These are phyloP conservation scores for Neelides folsomi DNA, from an alignment of 2,888 invertebrate genomes.

Conservation along the genomic window DNA sequence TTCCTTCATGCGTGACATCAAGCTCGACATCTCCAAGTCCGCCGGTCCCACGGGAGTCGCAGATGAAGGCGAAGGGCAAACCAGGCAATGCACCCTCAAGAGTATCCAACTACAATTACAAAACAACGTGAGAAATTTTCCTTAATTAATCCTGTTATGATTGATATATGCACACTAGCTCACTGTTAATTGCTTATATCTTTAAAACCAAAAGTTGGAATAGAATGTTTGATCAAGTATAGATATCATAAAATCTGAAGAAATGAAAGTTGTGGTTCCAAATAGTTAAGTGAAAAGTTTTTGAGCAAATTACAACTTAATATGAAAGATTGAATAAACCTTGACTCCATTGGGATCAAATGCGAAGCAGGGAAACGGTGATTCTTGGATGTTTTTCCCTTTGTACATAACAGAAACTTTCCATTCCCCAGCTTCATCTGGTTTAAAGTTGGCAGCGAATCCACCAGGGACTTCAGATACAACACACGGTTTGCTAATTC, in stretches of 20 bases:
- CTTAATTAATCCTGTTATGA: too few relatives aligned
- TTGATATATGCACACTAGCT: too few relatives aligned
- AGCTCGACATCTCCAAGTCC: constrained; percentile 76
- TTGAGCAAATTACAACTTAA: neutral
- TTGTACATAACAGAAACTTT: constrained; percentile 90
- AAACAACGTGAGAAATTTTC: neutral
- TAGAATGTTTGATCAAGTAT: too few relatives aligned
- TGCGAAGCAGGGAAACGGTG: constrained; percentile 90
- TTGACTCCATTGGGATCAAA: constrained; percentile 86
- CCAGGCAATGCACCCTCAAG: constrained; percentile 54
- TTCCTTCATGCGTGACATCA: constrained; percentile 79
- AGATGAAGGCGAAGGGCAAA: constrained; percentile 71
- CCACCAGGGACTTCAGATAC: constrained; percentile 76
- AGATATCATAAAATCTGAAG: too few relatives aligned
- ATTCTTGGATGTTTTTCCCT: constrained; percentile 87
- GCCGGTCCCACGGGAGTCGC: constrained; percentile 61
- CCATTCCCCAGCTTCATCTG: constrained; percentile 95
- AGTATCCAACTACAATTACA: constrained; percentile 27
- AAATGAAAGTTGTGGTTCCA: too few relatives aligned
- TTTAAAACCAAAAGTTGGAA: too few relatives aligned
- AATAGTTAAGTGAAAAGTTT: neutral
- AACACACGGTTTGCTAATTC: constrained; percentile 64
- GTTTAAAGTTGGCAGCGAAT: constrained; percentile 91
- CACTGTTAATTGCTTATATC: too few relatives aligned
- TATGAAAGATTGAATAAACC: constrained; percentile 36